These are phyloP conservation scores for Lucilia cuprina DNA, from an alignment of 1,140 invertebrate genomes.

Conservation along the genomic window DNA sequence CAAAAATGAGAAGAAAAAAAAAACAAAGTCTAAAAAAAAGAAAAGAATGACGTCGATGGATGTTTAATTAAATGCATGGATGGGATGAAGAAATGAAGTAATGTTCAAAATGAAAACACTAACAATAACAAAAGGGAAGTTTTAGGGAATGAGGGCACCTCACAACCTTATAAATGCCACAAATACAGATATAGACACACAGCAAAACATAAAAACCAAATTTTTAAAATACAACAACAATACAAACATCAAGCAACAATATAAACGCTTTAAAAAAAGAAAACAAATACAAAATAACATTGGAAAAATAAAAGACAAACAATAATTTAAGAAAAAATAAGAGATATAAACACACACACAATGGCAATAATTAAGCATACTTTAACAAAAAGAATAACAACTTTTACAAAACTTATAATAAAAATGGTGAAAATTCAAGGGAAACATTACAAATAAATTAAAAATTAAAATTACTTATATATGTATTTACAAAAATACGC, in stretches of 20 bases:
- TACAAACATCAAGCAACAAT: background rate
- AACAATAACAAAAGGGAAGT: background rate
- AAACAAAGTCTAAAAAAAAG: background rate
- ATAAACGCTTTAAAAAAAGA: background rate
- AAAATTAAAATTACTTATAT: background rate
- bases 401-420: background rate
- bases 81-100: background rate
- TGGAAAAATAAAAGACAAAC: background rate
- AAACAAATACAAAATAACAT: background rate
- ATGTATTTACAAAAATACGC: background rate
- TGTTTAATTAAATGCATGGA: slow-evolving; percentile 2
- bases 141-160: background rate
- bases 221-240: background rate
- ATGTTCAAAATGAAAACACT: background rate
- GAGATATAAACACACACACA: background rate
- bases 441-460: background rate
- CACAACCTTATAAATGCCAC: background rate
- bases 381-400: background rate
- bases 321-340: background rate
- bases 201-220: background rate
- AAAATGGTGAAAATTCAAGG: background rate
- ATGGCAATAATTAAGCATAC: background rate
- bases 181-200: background rate
- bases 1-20: background rate
- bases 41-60: background rate